Base-by-base conservation (phyloP, 2,888 invertebrate species). In the Trichacis sp. region DNA sequence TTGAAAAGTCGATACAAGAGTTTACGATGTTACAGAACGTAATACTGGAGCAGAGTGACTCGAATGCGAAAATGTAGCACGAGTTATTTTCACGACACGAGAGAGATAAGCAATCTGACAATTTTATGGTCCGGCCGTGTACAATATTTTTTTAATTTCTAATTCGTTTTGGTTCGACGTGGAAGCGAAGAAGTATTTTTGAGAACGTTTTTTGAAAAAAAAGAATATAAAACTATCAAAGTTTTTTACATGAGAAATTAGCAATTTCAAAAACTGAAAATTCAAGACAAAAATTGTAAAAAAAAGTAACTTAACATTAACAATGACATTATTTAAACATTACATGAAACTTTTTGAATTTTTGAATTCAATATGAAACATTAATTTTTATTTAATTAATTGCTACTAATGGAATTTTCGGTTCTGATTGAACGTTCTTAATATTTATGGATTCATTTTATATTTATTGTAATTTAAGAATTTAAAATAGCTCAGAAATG, bases 121-220 rank as follows among this genome's bases (percentile, higher is more conserved):
- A 72, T 72, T 65, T 73, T 75, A 77, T 67, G 70, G 72, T 79
- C 78, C 78, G 77, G 78, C 78, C 78, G 77, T 73, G 64, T 70
- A 61, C 54, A 53, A 46, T 45, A 43, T 56, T 49, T 47, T 52
- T 49, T 42, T 48, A n/a, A 43, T 29, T 5, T 51, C 54, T 61
- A 45, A 57, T 58, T 53, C 48, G 60, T 64, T 33, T 50, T n/a
- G 36, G 29, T 64, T 55, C 40, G 45, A 45, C 46, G 54, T 54
- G 17, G 51, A 51, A 61, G 47, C 64, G 49, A 63, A 64, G 68
- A 59, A 65, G 70, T 70, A 70, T 68, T 61, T 54, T 72, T 68
- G 64, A 63, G 68, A 24, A 24, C 24, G 24, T 24, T n/a, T n/a
- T n/a, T n/a, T 3, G 24, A 24, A 24, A 8, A 24, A 24, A 24